Conservation (phyloP, 2,888 invertebrate genomes). For the Heliconius ethilla region DNA sequence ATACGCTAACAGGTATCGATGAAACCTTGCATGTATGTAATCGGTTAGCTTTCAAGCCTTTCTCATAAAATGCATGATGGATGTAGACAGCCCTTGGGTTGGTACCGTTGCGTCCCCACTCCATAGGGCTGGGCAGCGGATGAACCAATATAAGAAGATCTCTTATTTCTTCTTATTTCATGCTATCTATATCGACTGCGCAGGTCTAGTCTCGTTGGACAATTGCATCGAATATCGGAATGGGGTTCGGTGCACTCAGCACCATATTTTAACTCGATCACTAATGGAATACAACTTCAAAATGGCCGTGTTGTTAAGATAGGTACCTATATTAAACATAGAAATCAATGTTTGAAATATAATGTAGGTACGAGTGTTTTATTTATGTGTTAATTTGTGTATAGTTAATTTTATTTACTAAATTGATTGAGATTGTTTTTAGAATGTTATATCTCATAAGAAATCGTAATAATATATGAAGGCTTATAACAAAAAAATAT, state of each 20-base stretch:
- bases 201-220: conserved; percentile 61
- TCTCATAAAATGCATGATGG: conserved; percentile 78
- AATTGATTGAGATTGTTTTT: neutral
- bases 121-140: conserved; percentile 66
- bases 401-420: neutral
- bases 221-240: conserved; percentile 64
- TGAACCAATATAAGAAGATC: conserved; percentile 59
- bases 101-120: conserved; percentile 75
- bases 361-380: neutral
- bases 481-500: neutral
- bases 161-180: conserved; percentile 52
- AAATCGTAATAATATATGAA: neutral
- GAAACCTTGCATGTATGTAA: conserved; percentile 72
- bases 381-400: conserved; percentile 23
- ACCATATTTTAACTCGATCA: conserved; percentile 75
- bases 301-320: conserved; percentile 63
- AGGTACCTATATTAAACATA: conserved; percentile 37
- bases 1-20: conserved; percentile 54
- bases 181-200: conserved; percentile 40
- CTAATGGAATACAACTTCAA: conserved; percentile 65
- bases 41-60: conserved; percentile 71
- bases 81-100: conserved; percentile 77
- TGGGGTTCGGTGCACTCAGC: conserved; percentile 76
- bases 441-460: neutral
- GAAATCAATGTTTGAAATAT: conserved; percentile 30